Evolutionary conservation across 1,140 invertebrate genomes (phyloP).

Genomic region (Formica exsecta): DNA sequence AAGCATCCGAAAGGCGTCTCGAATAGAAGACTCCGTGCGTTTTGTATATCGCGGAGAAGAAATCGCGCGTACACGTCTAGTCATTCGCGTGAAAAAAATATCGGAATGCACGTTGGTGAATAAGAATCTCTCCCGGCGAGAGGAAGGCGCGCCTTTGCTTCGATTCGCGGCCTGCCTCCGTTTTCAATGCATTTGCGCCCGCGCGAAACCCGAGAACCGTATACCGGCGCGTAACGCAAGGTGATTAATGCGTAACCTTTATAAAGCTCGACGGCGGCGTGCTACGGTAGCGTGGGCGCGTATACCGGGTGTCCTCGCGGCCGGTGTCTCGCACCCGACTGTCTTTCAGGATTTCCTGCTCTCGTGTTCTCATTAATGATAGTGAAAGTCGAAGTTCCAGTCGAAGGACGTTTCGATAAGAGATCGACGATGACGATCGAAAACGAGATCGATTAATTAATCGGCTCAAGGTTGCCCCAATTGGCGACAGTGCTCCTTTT

Average conservation of each 20-base stretch:
- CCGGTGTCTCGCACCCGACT: neutral
- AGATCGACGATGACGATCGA: neutral
- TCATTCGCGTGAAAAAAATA: slow-evolving; percentile 41
- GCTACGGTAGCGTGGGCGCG: slow-evolving; percentile 61
- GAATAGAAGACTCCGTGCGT: slow-evolving; percentile 15
- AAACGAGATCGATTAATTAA: slow-evolving; percentile 27
- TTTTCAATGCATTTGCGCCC: slow-evolving; percentile 68
- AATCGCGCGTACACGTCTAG: slow-evolving; percentile 25
- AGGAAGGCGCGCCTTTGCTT: slow-evolving; percentile 76
- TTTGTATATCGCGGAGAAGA: neutral
- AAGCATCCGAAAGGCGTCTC: neutral
- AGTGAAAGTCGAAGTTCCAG: too few relatives aligned
- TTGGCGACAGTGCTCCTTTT: slow-evolving; percentile 32
- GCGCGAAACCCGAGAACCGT: slow-evolving; percentile 69
- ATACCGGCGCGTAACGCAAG: slow-evolving; percentile 68
- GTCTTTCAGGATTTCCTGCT: neutral
- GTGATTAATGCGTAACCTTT: slow-evolving; percentile 79
- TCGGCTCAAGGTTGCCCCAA: slow-evolving; percentile 7
- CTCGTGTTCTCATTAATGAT: neutral
- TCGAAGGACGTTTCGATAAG: neutral
- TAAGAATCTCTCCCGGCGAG: slow-evolving; percentile 65
- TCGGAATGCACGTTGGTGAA: slow-evolving; percentile 30
- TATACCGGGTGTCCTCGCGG: slow-evolving; percentile 60
- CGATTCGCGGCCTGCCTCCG: slow-evolving; percentile 68
- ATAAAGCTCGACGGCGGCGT: slow-evolving; percentile 63